A percentile compares a stretch with the other conserved stretches of the same genome.
phyloP scores from a whole-genome alignment of 2,797 vertebrate genomes.

The Pseudomugil gertrudae region DNA sequence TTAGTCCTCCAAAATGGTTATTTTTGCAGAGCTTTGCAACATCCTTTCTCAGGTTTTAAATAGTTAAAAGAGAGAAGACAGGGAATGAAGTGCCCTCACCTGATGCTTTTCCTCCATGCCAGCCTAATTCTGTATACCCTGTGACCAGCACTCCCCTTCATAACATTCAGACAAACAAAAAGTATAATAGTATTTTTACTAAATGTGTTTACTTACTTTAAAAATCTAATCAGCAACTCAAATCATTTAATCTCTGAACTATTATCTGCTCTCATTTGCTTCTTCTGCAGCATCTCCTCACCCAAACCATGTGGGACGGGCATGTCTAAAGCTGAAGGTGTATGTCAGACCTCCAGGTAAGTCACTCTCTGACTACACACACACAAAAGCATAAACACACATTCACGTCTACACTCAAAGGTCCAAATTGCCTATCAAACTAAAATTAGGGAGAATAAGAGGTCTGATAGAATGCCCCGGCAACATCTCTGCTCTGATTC shows the following conservation, averaged over 20 bases:
- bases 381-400: slow-evolving; percentile 24
- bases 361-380: slow-evolving; percentile 67
- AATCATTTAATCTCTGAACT: slow-evolving; percentile 36
- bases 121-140: neutral
- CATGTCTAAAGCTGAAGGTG: slow-evolving; percentile 86
- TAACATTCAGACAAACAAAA: neutral
- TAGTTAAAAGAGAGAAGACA: no score
- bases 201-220: slow-evolving; percentile 39
- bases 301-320: slow-evolving; percentile 84
- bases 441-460: slow-evolving; percentile 70
- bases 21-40: no score
- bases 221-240: slow-evolving; percentile 39
- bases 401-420: slow-evolving; percentile 17
- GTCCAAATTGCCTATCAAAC: slow-evolving; percentile 77
- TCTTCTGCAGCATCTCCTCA: slow-evolving; percentile 81
- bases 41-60: neutral
- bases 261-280: slow-evolving; percentile 56
- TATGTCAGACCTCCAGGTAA: slow-evolving; percentile 86
- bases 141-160: slow-evolving; percentile 21
- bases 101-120: neutral
- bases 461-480: slow-evolving; percentile 71
- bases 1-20: neutral
- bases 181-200: slow-evolving; percentile 25
- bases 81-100: neutral
- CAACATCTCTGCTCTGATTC: slow-evolving; percentile 75